Conservation (phyloP, 1,140 invertebrate genomes). For the Ericerus pela region DNA sequence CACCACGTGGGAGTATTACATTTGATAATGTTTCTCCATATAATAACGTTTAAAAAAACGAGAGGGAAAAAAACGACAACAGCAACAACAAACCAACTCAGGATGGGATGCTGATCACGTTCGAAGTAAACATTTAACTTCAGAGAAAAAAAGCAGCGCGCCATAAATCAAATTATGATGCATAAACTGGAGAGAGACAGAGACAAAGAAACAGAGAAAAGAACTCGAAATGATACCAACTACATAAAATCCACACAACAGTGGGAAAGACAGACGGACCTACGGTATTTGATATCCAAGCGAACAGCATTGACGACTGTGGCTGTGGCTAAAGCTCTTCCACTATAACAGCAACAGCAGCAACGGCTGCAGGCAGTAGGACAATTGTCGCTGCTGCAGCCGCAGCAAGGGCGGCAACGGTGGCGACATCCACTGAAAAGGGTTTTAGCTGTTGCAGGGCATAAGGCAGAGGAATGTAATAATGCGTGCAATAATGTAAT, state of each 20-base stretch:
- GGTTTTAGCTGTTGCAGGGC: too few relatives aligned
- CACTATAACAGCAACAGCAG: too few relatives aligned
- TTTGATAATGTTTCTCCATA: not conserved
- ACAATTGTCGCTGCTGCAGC: too few relatives aligned
- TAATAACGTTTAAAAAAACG: not conserved
- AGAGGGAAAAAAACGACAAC: too few relatives aligned
- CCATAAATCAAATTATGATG: conserved; percentile 8
- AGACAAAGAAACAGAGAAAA: too few relatives aligned
- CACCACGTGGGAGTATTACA: conserved; percentile 3
- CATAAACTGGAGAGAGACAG: conserved; percentile 7
- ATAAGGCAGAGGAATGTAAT: too few relatives aligned
- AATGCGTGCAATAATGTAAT: conserved; percentile 5
- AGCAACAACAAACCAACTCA: too few relatives aligned
- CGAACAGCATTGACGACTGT: too few relatives aligned
- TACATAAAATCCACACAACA: not conserved
- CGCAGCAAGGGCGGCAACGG: not conserved
- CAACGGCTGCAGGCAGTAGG: too few relatives aligned
- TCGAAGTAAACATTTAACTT: conserved; percentile 1
- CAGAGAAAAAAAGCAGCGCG: conserved; percentile 4
- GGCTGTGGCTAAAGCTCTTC: too few relatives aligned
- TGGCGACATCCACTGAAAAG: not conserved
- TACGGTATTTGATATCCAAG: too few relatives aligned
- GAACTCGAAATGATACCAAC: conserved; percentile 5
- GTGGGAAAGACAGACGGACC: too few relatives aligned
- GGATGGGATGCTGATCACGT: not conserved